A percentile compares a stretch with the other conserved stretches of the same genome.
phyloP scores from a whole-genome alignment of 2,797 vertebrate species.

The Carapus acus region DNA sequence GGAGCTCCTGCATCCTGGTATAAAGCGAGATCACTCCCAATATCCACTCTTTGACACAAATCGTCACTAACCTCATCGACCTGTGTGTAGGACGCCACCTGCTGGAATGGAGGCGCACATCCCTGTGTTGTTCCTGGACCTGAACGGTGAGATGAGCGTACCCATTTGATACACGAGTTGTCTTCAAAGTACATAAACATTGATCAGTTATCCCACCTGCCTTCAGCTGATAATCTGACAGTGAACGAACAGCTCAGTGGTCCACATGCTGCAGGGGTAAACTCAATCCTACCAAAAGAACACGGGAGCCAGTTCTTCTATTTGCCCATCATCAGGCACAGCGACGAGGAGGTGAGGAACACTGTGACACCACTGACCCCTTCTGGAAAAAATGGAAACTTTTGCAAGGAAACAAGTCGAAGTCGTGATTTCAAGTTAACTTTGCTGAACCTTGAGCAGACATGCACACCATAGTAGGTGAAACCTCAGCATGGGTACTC shows the following conservation, averaged over 20 bases:
- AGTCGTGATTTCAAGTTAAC: too few species aligned
- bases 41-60: background rate
- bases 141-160: slow-evolving; percentile 80
- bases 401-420: too few species aligned
- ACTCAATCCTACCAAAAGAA: slow-evolving; percentile 97
- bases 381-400: slow-evolving; percentile 31
- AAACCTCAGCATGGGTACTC: too few species aligned
- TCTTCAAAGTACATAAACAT: slow-evolving; percentile 3
- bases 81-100: slow-evolving; percentile 79
- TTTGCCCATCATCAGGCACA: slow-evolving; percentile 93
- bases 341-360: slow-evolving; percentile 84
- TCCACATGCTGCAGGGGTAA: slow-evolving; percentile 87
- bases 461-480: too few species aligned
- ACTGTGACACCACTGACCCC: slow-evolving; percentile 37
- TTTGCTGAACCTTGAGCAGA: too few species aligned
- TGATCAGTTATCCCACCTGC: slow-evolving; percentile 5
- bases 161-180: slow-evolving; percentile 3
- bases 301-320: slow-evolving; percentile 98
- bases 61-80: slow-evolving; percentile 7
- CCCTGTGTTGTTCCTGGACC: slow-evolving; percentile 93
- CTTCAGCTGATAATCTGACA: slow-evolving; percentile 89
- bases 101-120: slow-evolving; percentile 94
- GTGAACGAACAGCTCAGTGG: slow-evolving; percentile 89
- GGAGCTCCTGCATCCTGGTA: slow-evolving; percentile 94
- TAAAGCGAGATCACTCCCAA: slow-evolving; percentile 9